A percentile compares a stretch with the other conserved stretches of the same genome.
Conservation (phyloP, 2,113 vertebrate species). For the Benitochromis conjunctus region DNA sequence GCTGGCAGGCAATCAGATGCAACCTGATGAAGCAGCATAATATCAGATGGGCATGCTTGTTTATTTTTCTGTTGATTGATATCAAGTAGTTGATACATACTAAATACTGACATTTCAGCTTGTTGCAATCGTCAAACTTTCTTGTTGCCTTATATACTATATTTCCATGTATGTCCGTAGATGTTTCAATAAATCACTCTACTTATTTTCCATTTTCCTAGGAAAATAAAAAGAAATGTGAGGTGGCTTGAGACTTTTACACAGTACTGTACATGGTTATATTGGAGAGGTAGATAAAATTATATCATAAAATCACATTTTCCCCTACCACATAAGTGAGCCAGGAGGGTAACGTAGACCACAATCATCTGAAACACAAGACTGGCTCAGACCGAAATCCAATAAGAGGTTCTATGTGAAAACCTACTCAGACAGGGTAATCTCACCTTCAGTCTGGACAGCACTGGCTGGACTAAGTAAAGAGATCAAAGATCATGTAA, state of each 20-base stretch:
- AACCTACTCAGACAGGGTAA: slow-evolving; percentile 11
- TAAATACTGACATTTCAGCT: not conserved
- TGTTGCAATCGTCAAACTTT: not conserved
- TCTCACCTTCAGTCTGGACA: slow-evolving; percentile 3
- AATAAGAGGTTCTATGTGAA: slow-evolving; percentile 8
- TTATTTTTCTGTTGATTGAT: not conserved
- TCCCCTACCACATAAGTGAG: not conserved
- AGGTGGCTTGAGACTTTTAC: not conserved
- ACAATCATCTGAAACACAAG: not conserved
- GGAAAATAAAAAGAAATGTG: not conserved
- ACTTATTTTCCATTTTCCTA: not conserved
- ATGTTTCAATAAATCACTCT: not conserved
- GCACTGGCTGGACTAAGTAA: not conserved
- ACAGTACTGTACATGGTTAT: not conserved
- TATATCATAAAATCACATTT: not conserved
- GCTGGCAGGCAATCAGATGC: not conserved
- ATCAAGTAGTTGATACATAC: not conserved
- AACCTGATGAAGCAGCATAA: slow-evolving; percentile 11
- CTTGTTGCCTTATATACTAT: not conserved
- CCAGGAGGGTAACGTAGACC: not conserved
- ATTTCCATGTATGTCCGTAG: not conserved
- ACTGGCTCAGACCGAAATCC: slow-evolving; percentile 20
- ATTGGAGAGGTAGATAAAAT: not conserved
- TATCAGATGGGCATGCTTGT: not conserved
- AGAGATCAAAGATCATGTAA: not conserved